Evolutionary conservation across 2,797 vertebrate species (phyloP), one percentile per base, ranked within the genome.

Genomic region (Nyctalus aviator): DNA sequence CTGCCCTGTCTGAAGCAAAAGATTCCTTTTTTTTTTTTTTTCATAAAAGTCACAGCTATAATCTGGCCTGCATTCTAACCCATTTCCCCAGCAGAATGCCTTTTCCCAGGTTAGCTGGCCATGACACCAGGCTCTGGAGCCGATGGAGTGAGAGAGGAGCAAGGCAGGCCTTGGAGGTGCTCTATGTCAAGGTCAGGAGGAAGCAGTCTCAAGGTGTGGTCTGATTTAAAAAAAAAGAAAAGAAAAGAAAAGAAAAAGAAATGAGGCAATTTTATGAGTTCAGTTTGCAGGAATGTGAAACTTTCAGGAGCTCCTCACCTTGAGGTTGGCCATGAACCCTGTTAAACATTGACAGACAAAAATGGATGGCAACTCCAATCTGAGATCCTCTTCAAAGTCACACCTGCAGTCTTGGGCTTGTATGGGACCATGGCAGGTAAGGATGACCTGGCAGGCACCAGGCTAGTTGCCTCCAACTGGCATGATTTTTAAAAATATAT

Each of bases 381-480:
- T 11, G 17, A 15, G 32, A 17, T 14, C 18, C n/a, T 18, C 85
- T 32, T 3, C 27, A 30, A 27, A 35, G 41, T 32, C 37, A 17
- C 79, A 30, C 37, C 6, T 44, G 12, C 37, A 13, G 21, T 8
- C 21, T 2, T n/a, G 1, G 0, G 1, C 8, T 46, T 20, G 50
- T 8, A 0, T 2, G 6, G 48, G 37, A 5, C 55, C 6, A 0
- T 0, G 27, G 48, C 41, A 4, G 11, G 27, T 23, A 12, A 41
- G 41, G 37, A 23, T 0, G 32, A n/a, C 6, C 3, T 8, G 0
- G 20, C 20, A 1, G 27, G 1, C 2, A 13, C 21, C 77, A 6
- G 30, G 62, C 71, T 35, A 14, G 27, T 3, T 2, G 53, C 53
- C 69, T 44, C 10, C 46, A 0, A 1, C 15, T 4, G 62, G 55